A percentile compares a stretch with the other conserved stretches of the same genome.
These are phyloP conservation scores for Aldrovandia affinis DNA, from an alignment of 2,797 vertebrate species.

Conservation along the genomic window DNA sequence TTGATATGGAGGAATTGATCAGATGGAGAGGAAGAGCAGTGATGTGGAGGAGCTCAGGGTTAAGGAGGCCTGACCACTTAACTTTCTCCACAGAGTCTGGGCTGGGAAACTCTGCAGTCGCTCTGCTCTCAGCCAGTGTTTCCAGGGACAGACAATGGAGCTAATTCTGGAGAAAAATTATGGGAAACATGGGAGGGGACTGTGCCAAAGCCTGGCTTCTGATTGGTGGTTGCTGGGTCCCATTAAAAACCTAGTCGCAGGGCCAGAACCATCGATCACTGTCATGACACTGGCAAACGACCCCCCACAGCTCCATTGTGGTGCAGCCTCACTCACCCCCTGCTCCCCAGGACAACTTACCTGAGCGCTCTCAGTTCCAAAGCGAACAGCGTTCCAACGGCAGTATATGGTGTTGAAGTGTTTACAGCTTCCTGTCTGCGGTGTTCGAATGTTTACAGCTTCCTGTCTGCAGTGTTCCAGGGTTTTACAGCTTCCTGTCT, in stretches of 20 bases:
- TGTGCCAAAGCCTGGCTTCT: slow-evolving; percentile 56
- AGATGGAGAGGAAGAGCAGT: not conserved
- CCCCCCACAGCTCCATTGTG: slow-evolving; percentile 35
- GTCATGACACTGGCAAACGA: slow-evolving; percentile 64
- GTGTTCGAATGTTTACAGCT: not conserved
- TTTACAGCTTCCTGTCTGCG: not conserved
- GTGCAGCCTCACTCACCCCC: slow-evolving; percentile 48
- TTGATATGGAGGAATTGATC: not conserved
- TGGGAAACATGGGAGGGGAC: slow-evolving; percentile 34
- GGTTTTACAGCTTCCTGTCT: not conserved
- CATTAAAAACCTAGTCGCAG: slow-evolving; percentile 69
- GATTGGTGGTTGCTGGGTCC: slow-evolving; percentile 69
- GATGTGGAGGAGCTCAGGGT: not conserved
- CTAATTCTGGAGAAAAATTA: slow-evolving; percentile 75
- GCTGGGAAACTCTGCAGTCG: slow-evolving; percentile 62
- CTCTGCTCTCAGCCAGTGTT: slow-evolving; percentile 71
- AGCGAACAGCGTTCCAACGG: not conserved
- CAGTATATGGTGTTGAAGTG: not conserved
- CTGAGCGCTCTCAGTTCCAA: not conserved
- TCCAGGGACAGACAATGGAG: slow-evolving; percentile 59
- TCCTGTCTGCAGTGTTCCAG: not conserved
- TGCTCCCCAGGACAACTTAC: slow-evolving; percentile 21
- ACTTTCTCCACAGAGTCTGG: too few species aligned
- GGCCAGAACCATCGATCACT: slow-evolving; percentile 75
- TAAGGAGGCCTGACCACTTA: not conserved